Evolutionary conservation across 1,140 invertebrate genomes (phyloP), one percentile per base, ranked within the genome.

Genomic region (Sycobia sp.): DNA sequence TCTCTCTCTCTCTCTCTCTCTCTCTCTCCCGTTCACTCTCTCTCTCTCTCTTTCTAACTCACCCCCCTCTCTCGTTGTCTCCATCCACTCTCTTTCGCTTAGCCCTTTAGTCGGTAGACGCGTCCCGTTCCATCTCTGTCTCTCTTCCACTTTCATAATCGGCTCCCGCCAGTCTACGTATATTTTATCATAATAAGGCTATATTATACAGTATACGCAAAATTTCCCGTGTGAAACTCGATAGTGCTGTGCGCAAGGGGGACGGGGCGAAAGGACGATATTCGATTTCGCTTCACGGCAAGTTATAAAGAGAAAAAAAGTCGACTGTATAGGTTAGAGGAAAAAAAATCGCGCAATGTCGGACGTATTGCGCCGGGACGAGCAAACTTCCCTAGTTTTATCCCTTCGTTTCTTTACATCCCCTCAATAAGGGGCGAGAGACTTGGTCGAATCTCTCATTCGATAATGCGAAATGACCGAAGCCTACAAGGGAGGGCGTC

Each of bases 131-230:
- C n/a, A n/a, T n/a, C 18, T 53, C 23, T 38, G 27, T 7, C 29
- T 41, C n/a, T n/a, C n/a, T n/a, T n/a, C 41, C 50, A 29, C 13
- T n/a, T 13, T 20, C 51, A 4, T 38, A 50, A 41, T 67, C 56
- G 67, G 67, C 63, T 72, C 36, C 53, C 53, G 39, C 25, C 39
- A 8, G 11, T 23, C 23, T 65, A 60, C 69, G 77, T 76, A 78
- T 79, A 79, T 71, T 68, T 79, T 79, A 78, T 73, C 77, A 79
- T 79, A 79, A 79, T 79, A 71, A 72, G 73, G 54, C 58, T 51
- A 67, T 62, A 79, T 79, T 79, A 79, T 79, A 64, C 77, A 72
- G 70, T 70, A 74, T 73, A 76, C 73, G 75, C 73, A 72, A 76
- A 76, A 76, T 76, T 79, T 75, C 57, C 63, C 67, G 67, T 69